Percentiles rank a stretch among this genome's conserved stretches.
phyloP scores from a whole-genome alignment of 2,113 vertebrate species.

The Sphaerodactylus townsendi region DNA sequence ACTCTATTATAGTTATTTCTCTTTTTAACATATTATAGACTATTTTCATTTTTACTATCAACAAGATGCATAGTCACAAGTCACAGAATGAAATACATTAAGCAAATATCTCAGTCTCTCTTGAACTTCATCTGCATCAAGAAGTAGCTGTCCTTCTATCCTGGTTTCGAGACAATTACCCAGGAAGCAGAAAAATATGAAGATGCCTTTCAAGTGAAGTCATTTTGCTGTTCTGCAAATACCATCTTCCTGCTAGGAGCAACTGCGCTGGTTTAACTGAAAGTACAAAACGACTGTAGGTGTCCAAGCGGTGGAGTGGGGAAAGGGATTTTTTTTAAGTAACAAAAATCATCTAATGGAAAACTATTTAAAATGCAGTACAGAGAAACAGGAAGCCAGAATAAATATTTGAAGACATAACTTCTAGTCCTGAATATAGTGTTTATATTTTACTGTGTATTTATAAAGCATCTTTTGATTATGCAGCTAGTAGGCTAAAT shows the following conservation, averaged over 20 bases:
- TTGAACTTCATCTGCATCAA: background rate
- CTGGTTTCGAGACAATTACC: too few species aligned
- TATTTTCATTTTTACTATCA: background rate
- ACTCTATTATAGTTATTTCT: background rate
- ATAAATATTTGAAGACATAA: constrained; percentile 15
- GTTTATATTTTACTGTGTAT: background rate
- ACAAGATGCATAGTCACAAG: background rate
- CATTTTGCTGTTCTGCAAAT: background rate
- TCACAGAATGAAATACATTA: background rate
- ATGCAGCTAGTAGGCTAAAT: background rate
- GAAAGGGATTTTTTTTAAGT: background rate
- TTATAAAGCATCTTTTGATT: constrained; percentile 10
- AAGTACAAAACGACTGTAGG: background rate
- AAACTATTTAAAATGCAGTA: constrained; percentile 3
- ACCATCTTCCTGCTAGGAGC: background rate
- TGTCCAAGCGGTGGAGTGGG: background rate
- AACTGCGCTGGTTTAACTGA: background rate
- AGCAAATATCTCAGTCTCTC: background rate
- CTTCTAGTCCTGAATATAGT: background rate
- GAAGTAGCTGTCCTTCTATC: background rate
- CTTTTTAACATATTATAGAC: background rate
- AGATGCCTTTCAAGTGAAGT: background rate
- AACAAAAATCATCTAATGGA: background rate
- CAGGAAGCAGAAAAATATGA: too few species aligned
- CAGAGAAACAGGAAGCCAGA: background rate